Base-by-base conservation (phyloP, 2,888 invertebrate species). In the Sarcophaga rosellei region DNA sequence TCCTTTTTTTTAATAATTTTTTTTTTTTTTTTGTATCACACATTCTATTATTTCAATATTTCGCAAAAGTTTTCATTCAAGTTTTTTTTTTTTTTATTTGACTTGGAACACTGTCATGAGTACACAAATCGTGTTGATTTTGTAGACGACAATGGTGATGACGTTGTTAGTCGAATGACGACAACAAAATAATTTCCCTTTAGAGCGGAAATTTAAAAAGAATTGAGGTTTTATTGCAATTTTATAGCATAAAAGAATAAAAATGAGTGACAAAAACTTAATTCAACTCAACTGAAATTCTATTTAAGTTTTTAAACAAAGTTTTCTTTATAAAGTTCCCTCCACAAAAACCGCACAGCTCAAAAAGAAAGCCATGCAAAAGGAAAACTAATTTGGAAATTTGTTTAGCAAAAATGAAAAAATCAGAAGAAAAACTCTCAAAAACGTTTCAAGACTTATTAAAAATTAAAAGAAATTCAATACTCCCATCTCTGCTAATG, bases 121-220 rank as follows among this genome's bases (percentile, higher is more conserved):
- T 47, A 76, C 63, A 47, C 15, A 15, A 15, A 15, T 47, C 47
- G 4, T 47, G 12, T 17, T 53, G 12, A 17, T 53, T 53, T 53
- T 82, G 76, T 53, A 65, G 63, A 70, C 63, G 35, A 45, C 21
- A 75, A 62, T 69, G 69, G 2, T 74, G 66, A 53, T 44, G 65
- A 68, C 8, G 66, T 65, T 62, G 69, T 1, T 21, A 63, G 15
- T 12, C 1, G 10, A 35, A 53, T 77, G 44, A 66, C 44, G 44
- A 68, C 61, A 74, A 74, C 47, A 83, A 74, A 45, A 70, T 69
- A 70, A 80, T 84, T 84, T 80, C 70, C 84, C 25, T 44, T 45
- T 80, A 47, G n/a, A 47, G 21, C 65, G 82, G 76, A 82, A 76
- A 66, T 76, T 70, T 77, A 76, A 72, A 76, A 76, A 65, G 65